A percentile compares a stretch with the other conserved stretches of the same genome.
These are phyloP conservation scores for Mionectes olivaceus DNA, from an alignment of 2,797 vertebrate genomes.

Conservation along the genomic window DNA sequence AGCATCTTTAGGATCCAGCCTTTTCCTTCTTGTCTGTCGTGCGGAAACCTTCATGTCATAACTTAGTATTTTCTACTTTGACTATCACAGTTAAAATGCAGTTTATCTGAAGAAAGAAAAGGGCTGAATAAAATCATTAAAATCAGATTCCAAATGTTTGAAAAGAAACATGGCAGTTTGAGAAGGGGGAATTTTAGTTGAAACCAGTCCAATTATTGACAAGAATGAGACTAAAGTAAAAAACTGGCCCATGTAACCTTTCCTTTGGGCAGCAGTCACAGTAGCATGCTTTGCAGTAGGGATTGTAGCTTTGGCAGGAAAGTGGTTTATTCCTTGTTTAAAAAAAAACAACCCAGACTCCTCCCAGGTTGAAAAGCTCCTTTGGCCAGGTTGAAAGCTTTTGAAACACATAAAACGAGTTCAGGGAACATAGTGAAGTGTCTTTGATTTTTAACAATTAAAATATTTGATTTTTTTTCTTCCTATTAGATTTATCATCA, in stretches of 20 bases:
- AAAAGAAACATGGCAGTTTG: not conserved
- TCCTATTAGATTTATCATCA: not conserved
- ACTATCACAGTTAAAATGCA: not conserved
- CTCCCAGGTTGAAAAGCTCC: not conserved
- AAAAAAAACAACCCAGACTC: not conserved
- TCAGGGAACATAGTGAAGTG: not conserved
- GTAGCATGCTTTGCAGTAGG: not conserved
- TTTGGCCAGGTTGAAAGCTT: not conserved
- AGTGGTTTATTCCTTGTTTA: slow-evolving; percentile 27
- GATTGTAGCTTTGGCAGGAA: slow-evolving; percentile 4
- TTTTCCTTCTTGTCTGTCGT: not conserved
- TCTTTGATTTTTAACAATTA: slow-evolving; percentile 12
- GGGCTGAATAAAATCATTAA: accelerated
- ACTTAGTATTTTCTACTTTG: not conserved
- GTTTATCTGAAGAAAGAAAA: not conserved
- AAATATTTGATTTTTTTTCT: not conserved
- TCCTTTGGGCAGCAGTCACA: not conserved
- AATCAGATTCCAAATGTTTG: not conserved
- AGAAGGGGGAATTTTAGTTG: not conserved
- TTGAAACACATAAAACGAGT: slow-evolving; percentile 13
- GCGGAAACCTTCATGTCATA: not conserved
- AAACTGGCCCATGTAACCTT: not conserved
- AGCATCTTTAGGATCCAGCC: not conserved
- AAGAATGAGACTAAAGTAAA: not conserved
- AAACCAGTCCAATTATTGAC: not conserved